A percentile compares a stretch with the other conserved stretches of the same genome.
phyloP scores from a whole-genome alignment of 2,888 invertebrate genomes.

The Danaus chrysippus region DNA sequence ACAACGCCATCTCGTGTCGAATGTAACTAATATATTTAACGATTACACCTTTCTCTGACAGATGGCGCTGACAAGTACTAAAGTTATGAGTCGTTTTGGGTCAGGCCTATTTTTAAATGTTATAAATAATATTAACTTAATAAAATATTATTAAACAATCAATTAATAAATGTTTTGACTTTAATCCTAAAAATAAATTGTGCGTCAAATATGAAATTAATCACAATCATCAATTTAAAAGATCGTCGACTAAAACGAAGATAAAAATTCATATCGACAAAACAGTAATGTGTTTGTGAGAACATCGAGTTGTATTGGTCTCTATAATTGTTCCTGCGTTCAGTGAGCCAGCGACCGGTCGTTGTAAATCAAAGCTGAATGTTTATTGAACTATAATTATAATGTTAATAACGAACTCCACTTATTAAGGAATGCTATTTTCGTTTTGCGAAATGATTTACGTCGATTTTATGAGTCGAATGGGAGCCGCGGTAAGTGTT shows the following conservation, averaged over 20 bases:
- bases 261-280: not conserved
- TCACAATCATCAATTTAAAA: too few relatives aligned
- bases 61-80: conserved; percentile 14
- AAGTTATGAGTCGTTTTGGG: too few relatives aligned
- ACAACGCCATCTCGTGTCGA: conserved; percentile 25
- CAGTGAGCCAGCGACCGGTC: conserved; percentile 25
- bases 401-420: conserved; percentile 6
- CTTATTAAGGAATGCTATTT: conserved; percentile 1
- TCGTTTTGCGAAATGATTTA: not conserved
- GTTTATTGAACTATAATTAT: conserved; percentile 5
- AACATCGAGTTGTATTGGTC: not conserved
- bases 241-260: not conserved
- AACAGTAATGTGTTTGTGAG: not conserved
- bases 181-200: too few relatives aligned
- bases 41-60: not conserved
- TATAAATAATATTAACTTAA: too few relatives aligned
- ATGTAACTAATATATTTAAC: not conserved
- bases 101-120: too few relatives aligned
- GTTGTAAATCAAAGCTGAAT: conserved; percentile 24
- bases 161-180: too few relatives aligned
- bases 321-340: not conserved
- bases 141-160: too few relatives aligned
- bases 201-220: too few relatives aligned
- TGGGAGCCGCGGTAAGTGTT: too few relatives aligned
- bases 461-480: not conserved